Evolutionary conservation across 2,797 vertebrate genomes (phyloP).

Genomic region (Scarus forsteni): DNA sequence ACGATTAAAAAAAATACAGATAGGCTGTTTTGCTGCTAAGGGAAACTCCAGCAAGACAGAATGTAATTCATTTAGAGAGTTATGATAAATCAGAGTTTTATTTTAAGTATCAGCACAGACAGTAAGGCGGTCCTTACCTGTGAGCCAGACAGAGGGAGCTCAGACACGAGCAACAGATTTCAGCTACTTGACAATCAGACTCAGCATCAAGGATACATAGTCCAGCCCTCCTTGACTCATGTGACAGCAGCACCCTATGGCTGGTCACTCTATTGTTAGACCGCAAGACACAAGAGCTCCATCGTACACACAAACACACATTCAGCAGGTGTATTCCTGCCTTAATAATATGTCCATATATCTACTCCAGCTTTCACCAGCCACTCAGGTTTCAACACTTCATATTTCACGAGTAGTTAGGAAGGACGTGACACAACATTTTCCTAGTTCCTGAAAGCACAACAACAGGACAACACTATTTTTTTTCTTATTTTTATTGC

Average conservation of each 20-base stretch:
- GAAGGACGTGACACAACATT: conserved; percentile 6
- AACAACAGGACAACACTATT: conserved; percentile 9
- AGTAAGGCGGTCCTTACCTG: conserved; percentile 71
- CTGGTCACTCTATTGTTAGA: conserved; percentile 83
- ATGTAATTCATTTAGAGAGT: not conserved
- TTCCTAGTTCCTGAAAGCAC: conserved; percentile 16
- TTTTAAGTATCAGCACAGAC: conserved; percentile 6
- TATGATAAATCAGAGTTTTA: conserved; percentile 4
- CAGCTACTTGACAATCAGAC: conserved; percentile 64
- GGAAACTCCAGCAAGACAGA: not conserved
- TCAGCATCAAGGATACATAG: conserved; percentile 77
- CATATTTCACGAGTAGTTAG: conserved; percentile 38
- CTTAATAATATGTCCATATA: conserved; percentile 32
- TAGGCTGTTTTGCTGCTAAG: not conserved
- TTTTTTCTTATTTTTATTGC: conserved; percentile 81
- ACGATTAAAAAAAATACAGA: not conserved
- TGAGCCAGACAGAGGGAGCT: conserved; percentile 51
- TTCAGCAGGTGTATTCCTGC: conserved; percentile 41
- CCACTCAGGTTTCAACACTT: conserved; percentile 42
- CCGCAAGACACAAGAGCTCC: conserved; percentile 29
- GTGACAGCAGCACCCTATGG: conserved; percentile 79
- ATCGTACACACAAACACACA: conserved; percentile 18
- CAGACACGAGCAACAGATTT: conserved; percentile 47
- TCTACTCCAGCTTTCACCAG: conserved; percentile 46
- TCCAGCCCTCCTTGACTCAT: conserved; percentile 73